Conservation (phyloP, 2,888 invertebrate species). For the Silvanus unidentatus region DNA sequence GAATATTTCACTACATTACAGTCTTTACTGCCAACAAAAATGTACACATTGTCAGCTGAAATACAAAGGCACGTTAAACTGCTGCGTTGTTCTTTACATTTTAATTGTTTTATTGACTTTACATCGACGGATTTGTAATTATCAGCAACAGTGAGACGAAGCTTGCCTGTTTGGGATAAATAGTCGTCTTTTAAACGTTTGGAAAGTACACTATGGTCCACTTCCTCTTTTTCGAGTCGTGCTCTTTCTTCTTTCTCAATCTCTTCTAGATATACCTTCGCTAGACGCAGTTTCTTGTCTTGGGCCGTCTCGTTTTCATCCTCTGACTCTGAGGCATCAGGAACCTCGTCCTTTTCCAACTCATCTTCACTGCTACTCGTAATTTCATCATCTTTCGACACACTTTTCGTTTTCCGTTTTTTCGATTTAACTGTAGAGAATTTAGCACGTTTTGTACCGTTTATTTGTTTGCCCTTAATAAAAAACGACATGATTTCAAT, state of each 20-base stretch:
- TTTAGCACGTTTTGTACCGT: constrained; percentile 23
- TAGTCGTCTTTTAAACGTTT: constrained; percentile 77
- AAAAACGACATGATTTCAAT: constrained; percentile 40
- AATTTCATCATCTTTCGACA: constrained; percentile 46
- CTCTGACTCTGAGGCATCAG: constrained; percentile 46
- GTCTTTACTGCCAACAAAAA: constrained; percentile 85
- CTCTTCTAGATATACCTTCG: constrained; percentile 84
- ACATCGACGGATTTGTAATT: constrained; percentile 47
- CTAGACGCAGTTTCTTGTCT: constrained; percentile 82
- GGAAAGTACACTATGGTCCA: constrained; percentile 62
- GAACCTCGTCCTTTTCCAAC: constrained; percentile 51
- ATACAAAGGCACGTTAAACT: constrained; percentile 77
- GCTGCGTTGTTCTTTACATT: constrained; percentile 71
- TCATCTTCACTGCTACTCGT: constrained; percentile 59
- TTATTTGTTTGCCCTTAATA: constrained; percentile 33
- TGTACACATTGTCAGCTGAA: constrained; percentile 62
- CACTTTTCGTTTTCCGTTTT: constrained; percentile 23
- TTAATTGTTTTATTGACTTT: constrained; percentile 49
- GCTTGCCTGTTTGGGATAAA: constrained; percentile 77
- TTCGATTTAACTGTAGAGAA: constrained; percentile 22
- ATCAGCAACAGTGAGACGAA: constrained; percentile 70
- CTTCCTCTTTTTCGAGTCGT: constrained; percentile 59
- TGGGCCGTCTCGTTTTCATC: constrained; percentile 78
- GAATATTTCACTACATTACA: constrained; percentile 82
- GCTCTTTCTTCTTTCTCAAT: constrained; percentile 75